phyloP scores from a whole-genome alignment of 1,140 invertebrate species.

The Drosophila kohkoa region DNA sequence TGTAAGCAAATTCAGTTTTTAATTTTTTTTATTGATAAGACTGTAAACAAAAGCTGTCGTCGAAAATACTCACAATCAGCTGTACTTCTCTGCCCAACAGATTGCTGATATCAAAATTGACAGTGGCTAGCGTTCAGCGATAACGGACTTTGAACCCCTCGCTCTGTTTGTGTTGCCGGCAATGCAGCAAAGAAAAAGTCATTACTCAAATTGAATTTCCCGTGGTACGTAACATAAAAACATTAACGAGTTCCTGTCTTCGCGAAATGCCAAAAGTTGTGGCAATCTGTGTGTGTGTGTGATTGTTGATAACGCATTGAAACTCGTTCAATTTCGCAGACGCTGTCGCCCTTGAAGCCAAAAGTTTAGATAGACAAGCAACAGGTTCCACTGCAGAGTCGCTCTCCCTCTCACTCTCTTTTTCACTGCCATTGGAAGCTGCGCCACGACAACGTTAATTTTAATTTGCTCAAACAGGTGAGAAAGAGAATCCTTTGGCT shows the following conservation, averaged over 20 bases:
- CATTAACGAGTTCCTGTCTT: neutral
- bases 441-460: constrained; percentile 31
- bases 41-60: constrained; percentile 9
- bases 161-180: constrained; percentile 14
- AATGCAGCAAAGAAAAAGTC: constrained; percentile 23
- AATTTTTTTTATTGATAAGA: constrained; percentile 9
- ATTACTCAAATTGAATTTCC: constrained; percentile 2
- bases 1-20: neutral
- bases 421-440: constrained; percentile 5
- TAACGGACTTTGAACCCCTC: constrained; percentile 40
- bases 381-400: constrained; percentile 46
- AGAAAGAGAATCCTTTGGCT: constrained; percentile 6
- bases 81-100: neutral
- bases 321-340: constrained; percentile 36
- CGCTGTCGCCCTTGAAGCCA: constrained; percentile 1
- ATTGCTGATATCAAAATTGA: constrained; percentile 18
- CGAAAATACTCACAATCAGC: neutral
- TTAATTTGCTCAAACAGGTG: constrained; percentile 9
- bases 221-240: constrained; percentile 9
- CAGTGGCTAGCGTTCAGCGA: neutral
- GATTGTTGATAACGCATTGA: constrained; percentile 31
- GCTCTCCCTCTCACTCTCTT: constrained; percentile 4
- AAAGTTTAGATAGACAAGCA: constrained; percentile 39
- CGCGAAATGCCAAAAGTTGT: constrained; percentile 7
- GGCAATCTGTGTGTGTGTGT: neutral